Conservation (phyloP, 2,888 invertebrate species). For the Osmoderma eremita region DNA sequence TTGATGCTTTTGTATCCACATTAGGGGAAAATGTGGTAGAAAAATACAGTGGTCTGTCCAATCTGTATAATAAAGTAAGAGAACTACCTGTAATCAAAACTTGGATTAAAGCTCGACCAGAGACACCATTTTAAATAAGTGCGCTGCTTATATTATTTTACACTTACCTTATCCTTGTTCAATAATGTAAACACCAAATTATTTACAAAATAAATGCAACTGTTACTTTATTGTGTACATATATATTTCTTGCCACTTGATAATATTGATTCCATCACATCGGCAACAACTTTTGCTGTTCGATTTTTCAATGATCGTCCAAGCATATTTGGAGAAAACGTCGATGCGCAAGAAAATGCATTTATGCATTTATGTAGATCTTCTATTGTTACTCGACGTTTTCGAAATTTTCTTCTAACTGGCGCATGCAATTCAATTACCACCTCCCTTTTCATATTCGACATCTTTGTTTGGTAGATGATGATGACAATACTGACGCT, state of each 20-base stretch:
- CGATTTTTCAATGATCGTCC: too few species aligned
- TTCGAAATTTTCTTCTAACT: too few species aligned
- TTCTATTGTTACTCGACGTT: too few species aligned
- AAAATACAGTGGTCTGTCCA: slow-evolving; percentile 9
- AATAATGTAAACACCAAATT: background rate
- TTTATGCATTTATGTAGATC: too few species aligned
- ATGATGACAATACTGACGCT: too few species aligned
- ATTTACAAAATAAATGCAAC: background rate
- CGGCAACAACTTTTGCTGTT: background rate
- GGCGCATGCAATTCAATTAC: too few species aligned
- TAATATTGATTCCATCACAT: background rate
- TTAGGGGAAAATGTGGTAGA: slow-evolving; percentile 6
- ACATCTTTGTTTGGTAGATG: too few species aligned
- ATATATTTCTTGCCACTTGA: background rate
- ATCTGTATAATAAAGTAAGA: slow-evolving; percentile 13
- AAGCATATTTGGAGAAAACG: too few species aligned
- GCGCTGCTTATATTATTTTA: background rate
- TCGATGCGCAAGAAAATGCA: too few species aligned
- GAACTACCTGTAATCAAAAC: slow-evolving; percentile 18
- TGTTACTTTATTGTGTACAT: too few species aligned
- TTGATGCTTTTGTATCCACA: background rate
- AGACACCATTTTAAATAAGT: slow-evolving; percentile 13
- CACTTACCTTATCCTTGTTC: background rate
- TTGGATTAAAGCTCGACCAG: slow-evolving; percentile 23
- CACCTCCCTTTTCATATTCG: too few species aligned